Evolutionary conservation across 2,888 invertebrate genomes (phyloP).

Genomic region (Eutolmus rufibarbis): DNA sequence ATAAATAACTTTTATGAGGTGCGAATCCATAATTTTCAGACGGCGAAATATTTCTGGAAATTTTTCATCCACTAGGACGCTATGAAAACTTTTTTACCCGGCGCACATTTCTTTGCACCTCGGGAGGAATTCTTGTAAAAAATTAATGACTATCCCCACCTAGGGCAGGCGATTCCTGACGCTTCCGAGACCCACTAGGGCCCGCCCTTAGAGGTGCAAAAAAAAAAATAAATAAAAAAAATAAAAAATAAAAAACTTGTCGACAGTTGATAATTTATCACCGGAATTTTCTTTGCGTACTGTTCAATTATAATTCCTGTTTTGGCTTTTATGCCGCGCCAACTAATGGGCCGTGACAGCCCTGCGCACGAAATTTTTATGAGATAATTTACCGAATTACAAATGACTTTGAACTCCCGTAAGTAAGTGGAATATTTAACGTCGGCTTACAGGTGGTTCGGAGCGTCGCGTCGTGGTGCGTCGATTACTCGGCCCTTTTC

Average conservation of each 20-base stretch:
- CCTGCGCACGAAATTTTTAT: constrained; percentile 26
- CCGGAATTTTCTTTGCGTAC: constrained; percentile 33
- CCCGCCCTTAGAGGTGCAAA: not conserved
- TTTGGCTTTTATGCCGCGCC: constrained; percentile 7
- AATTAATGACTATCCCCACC: constrained; percentile 35
- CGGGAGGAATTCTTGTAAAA: constrained; percentile 30
- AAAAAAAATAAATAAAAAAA: not conserved
- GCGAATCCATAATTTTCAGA: constrained; percentile 43
- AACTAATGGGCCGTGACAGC: constrained; percentile 29
- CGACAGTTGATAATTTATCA: constrained; percentile 40
- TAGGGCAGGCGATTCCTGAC: not conserved
- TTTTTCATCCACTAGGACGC: constrained; percentile 31
- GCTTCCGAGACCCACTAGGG: not conserved
- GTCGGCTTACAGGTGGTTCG: not conserved
- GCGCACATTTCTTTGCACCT: constrained; percentile 26
- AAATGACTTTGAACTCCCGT: constrained; percentile 1
- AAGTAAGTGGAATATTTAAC: not conserved
- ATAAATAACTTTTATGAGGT: constrained; percentile 47
- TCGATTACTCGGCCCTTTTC: not conserved
- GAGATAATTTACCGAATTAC: constrained; percentile 35
- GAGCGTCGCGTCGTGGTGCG: not conserved
- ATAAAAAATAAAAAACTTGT: constrained; percentile 16
- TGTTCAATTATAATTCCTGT: constrained; percentile 39
- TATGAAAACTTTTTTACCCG: constrained; percentile 8
- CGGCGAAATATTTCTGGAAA: constrained; percentile 34